A percentile compares a stretch with the other conserved stretches of the same genome.
phyloP scores from a whole-genome alignment of 1,140 invertebrate genomes.

The Hetaerina americana region DNA sequence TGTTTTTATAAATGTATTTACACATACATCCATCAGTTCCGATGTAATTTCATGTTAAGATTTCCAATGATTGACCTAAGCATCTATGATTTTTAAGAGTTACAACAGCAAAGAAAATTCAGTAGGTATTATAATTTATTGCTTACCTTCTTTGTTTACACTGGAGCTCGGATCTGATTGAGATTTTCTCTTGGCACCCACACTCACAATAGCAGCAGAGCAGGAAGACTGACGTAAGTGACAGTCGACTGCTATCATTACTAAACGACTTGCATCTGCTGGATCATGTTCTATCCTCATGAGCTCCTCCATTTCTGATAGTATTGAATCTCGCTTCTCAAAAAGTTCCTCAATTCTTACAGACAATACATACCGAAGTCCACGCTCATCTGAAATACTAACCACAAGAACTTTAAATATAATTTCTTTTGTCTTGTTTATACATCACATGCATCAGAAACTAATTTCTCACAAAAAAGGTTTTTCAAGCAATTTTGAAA shows the following conservation, averaged over 20 bases:
- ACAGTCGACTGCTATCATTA: slow-evolving; percentile 45
- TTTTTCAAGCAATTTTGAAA: too few species aligned
- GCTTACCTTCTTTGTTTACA: neutral
- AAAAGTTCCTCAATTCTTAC: slow-evolving; percentile 30
- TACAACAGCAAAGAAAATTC: too few species aligned
- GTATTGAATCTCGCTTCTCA: slow-evolving; percentile 25
- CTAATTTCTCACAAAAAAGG: too few species aligned
- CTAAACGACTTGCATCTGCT: slow-evolving; percentile 22
- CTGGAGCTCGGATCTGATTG: neutral
- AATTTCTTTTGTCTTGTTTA: too few species aligned
- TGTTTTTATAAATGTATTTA: too few species aligned
- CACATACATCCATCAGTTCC: too few species aligned
- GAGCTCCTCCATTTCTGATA: slow-evolving; percentile 19
- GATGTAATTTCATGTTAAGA: too few species aligned
- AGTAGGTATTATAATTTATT: too few species aligned
- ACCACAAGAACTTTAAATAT: too few species aligned
- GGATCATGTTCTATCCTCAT: neutral
- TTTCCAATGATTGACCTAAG: too few species aligned
- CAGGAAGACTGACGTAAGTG: slow-evolving; percentile 38
- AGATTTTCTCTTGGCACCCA: neutral
- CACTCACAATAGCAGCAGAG: neutral
- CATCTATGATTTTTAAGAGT: too few species aligned
- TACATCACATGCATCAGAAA: too few species aligned
- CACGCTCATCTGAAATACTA: neutral
- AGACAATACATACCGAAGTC: neutral